Conservation (phyloP, 2,797 vertebrate genomes). For the Psittacula echo region DNA sequence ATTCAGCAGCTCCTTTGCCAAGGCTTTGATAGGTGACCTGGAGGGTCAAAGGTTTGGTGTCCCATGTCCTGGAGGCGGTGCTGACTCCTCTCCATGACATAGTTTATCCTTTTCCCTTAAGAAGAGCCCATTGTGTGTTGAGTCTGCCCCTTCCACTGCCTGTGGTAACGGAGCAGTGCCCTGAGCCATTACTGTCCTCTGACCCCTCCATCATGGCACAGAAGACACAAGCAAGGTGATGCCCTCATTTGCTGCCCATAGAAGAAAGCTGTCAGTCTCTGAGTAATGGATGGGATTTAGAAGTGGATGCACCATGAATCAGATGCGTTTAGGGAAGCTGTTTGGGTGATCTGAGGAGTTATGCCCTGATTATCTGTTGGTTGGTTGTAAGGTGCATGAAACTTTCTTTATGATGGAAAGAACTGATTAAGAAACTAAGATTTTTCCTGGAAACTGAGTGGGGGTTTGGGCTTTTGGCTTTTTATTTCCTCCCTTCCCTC, state of each 20-base stretch:
- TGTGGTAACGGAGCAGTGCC: background rate
- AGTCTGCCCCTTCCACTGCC: background rate
- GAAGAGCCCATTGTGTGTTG: background rate
- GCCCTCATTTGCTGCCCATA: background rate
- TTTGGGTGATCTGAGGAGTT: background rate
- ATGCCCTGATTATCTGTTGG: background rate
- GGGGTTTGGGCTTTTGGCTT: background rate
- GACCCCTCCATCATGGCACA: background rate
- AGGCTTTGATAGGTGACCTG: background rate
- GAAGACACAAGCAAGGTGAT: background rate
- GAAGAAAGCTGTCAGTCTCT: background rate
- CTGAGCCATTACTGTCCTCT: background rate
- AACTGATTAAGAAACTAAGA: background rate
- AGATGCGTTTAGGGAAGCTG: background rate
- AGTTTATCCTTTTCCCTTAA: background rate
- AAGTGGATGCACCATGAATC: background rate
- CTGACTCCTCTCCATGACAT: background rate
- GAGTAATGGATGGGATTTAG: background rate
- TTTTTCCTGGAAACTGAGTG: background rate
- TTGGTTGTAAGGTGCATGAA: background rate
- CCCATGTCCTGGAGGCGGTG: background rate
- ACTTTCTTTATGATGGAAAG: background rate
- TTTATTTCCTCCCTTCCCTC: accelerated
- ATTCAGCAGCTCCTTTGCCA: background rate
- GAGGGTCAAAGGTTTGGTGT: background rate